Conservation (phyloP, 2,113 vertebrate genomes). For the Erpornis zantholeuca region DNA sequence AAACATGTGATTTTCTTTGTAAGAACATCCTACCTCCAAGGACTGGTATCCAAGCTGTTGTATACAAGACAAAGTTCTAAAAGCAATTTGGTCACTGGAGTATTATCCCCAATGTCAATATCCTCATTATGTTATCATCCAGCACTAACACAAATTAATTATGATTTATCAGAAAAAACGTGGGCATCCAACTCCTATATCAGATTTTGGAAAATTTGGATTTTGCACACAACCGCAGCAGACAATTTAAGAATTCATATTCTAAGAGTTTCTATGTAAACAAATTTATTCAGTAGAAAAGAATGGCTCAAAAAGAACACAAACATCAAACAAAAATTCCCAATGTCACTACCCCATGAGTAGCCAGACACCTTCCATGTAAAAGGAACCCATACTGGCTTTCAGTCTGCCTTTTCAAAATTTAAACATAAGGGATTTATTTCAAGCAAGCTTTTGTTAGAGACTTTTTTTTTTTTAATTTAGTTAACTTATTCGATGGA, state of each 20-base stretch:
- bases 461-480: background rate
- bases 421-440: background rate
- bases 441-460: background rate
- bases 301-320: background rate
- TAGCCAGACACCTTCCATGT: background rate
- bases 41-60: background rate
- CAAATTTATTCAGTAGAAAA: background rate
- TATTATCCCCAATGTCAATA: background rate
- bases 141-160: background rate
- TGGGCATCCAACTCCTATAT: background rate
- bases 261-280: background rate
- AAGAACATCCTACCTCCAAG: background rate
- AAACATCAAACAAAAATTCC: background rate
- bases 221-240: background rate
- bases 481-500: background rate
- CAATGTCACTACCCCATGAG: background rate
- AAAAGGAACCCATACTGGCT: background rate
- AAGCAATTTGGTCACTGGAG: background rate
- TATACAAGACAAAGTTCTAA: background rate
- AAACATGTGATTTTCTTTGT: background rate
- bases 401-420: background rate
- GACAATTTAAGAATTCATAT: background rate
- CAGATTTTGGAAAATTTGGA: background rate
- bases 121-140: background rate
- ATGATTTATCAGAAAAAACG: background rate